Evolutionary conservation across 2,888 invertebrate species (phyloP).

Genomic region (Clistopyga incitator): DNA sequence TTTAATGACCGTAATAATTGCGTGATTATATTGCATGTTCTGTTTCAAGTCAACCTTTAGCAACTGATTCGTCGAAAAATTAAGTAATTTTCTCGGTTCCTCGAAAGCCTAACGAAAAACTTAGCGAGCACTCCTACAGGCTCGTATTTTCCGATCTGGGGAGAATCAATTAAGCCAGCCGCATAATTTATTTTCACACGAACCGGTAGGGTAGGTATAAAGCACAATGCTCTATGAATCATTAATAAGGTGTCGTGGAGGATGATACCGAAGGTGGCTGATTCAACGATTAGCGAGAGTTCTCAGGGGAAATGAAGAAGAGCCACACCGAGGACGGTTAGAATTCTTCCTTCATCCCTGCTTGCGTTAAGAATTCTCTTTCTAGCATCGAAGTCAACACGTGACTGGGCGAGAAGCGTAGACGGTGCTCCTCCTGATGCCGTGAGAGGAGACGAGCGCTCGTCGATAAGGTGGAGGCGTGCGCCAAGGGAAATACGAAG

Average conservation of each 20-base stretch:
- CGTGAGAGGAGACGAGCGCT: background rate
- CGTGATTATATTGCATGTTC: no score
- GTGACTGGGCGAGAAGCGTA: slow-evolving; percentile 29
- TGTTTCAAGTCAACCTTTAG: background rate
- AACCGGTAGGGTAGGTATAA: background rate
- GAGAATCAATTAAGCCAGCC: slow-evolving; percentile 16
- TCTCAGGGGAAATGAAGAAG: slow-evolving; percentile 58
- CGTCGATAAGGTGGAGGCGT: slow-evolving; percentile 67
- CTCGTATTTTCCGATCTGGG: background rate
- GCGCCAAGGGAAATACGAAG: slow-evolving; percentile 47
- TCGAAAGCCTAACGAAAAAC: background rate
- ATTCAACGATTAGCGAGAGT: slow-evolving; percentile 60
- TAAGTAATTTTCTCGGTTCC: background rate
- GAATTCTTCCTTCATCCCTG: slow-evolving; percentile 6
- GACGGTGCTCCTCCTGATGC: background rate
- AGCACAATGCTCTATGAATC: slow-evolving; percentile 49
- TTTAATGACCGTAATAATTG: no score
- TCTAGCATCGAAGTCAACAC: slow-evolving; percentile 33
- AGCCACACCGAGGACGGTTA: slow-evolving; percentile 6
- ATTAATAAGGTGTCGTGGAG: slow-evolving; percentile 47
- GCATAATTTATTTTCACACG: slow-evolving; percentile 8
- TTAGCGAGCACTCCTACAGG: background rate
- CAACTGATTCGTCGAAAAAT: background rate
- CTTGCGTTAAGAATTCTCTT: slow-evolving; percentile 37
- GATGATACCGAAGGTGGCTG: slow-evolving; percentile 24